Evolutionary conservation across 2,797 vertebrate species (phyloP).

Genomic region (Siniperca undulata): DNA sequence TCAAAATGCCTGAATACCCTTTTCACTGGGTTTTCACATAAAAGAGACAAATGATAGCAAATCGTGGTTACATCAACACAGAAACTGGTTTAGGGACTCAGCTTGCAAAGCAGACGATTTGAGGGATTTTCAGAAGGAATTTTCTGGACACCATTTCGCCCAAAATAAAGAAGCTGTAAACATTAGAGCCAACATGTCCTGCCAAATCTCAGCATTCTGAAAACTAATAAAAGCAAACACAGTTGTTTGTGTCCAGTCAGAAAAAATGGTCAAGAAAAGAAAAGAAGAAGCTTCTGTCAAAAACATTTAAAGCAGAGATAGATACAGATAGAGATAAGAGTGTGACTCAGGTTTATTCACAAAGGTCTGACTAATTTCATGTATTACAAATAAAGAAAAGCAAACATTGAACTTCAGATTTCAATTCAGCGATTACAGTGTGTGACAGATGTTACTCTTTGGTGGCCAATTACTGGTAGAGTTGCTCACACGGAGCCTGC

Average conservation of each 20-base stretch:
- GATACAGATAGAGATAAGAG: background rate
- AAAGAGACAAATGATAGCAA: constrained; percentile 33
- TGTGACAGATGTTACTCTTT: constrained; percentile 53
- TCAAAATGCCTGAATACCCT: constrained; percentile 23
- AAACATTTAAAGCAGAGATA: constrained; percentile 15
- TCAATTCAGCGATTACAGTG: background rate
- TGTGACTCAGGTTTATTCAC: background rate
- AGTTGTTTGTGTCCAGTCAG: constrained; percentile 35
- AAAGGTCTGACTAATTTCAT: constrained; percentile 2
- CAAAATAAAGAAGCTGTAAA: constrained; percentile 54
- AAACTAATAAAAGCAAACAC: constrained; percentile 52
- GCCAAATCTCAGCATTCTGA: constrained; percentile 51
- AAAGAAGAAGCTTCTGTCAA: constrained; percentile 16
- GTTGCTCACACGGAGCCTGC: constrained; percentile 55
- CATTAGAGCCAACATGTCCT: constrained; percentile 37
- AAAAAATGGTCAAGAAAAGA: constrained; percentile 9
- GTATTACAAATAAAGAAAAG: constrained; percentile 25
- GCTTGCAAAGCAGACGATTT: constrained; percentile 50
- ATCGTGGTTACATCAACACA: constrained; percentile 26
- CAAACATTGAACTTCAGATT: constrained; percentile 27
- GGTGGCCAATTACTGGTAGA: constrained; percentile 62
- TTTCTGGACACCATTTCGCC: constrained; percentile 37
- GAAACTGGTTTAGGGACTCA: constrained; percentile 37
- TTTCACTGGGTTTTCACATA: constrained; percentile 33
- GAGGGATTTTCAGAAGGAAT: constrained; percentile 55